A percentile compares a stretch with the other conserved stretches of the same genome.
Evolutionary conservation across 1,140 invertebrate genomes (phyloP).

Genomic region (Cydia splendana): DNA sequence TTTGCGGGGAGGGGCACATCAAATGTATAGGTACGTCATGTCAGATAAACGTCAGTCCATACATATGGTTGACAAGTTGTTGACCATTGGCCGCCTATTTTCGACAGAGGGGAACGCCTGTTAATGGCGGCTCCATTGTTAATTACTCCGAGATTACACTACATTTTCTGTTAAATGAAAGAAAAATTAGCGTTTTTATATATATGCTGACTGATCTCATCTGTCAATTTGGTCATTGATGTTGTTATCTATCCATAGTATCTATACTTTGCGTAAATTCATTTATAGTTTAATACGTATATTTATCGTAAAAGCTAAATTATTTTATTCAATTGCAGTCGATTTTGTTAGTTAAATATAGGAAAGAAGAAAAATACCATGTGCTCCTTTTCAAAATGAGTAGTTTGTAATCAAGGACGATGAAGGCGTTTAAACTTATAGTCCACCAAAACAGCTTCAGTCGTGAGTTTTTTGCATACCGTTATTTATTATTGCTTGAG

Average conservation of each 20-base stretch:
- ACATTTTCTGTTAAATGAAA: no score
- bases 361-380: not conserved
- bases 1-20: no score
- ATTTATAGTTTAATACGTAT: not conserved
- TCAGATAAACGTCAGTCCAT: no score
- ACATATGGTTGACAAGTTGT: no score
- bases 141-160: no score
- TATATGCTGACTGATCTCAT: not conserved
- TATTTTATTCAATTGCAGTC: not conserved
- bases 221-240: not conserved
- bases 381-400: not conserved
- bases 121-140: no score
- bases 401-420: constrained; percentile 42
- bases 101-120: no score
- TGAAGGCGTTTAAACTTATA: constrained; percentile 88
- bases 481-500: constrained; percentile 32
- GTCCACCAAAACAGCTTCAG: constrained; percentile 91
- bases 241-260: not conserved
- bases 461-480: constrained; percentile 76
- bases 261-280: not conserved
- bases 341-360: not conserved
- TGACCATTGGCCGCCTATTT: no score
- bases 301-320: not conserved
- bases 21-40: no score
- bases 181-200: not conserved